Evolutionary conservation across 2,888 invertebrate species (phyloP).

Genomic region (Cheilosia scutellata): DNA sequence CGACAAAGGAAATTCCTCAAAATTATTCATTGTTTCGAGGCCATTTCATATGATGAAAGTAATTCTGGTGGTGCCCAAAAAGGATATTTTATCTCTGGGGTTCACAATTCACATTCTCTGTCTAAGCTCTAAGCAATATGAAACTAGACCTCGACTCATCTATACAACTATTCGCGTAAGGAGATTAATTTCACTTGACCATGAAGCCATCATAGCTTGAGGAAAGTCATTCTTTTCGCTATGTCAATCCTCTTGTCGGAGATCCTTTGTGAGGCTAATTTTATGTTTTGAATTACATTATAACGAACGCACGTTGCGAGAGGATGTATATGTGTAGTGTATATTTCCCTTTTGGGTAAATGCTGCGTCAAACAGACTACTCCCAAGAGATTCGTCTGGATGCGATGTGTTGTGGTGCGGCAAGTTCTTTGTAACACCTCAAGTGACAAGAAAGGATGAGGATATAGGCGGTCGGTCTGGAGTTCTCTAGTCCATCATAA

Average conservation of each 20-base stretch:
- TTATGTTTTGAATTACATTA: slow-evolving; percentile 69
- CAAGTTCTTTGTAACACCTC: slow-evolving; percentile 69
- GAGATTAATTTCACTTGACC: slow-evolving; percentile 71
- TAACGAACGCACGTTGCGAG: slow-evolving; percentile 1
- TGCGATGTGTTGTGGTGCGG: slow-evolving; percentile 1
- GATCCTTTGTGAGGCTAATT: slow-evolving; percentile 67
- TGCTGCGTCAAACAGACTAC: not conserved
- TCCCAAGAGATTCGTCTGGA: slow-evolving; percentile 42
- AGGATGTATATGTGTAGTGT: not conserved
- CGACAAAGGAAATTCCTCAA: slow-evolving; percentile 57
- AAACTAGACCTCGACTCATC: not conserved
- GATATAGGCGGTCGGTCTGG: slow-evolving; percentile 50
- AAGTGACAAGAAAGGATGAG: slow-evolving; percentile 68
- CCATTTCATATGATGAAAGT: slow-evolving; percentile 50
- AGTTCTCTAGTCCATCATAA: slow-evolving; percentile 71
- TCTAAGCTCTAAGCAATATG: slow-evolving; percentile 7
- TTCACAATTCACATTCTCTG: slow-evolving; percentile 8
- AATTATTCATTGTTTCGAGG: slow-evolving; percentile 64
- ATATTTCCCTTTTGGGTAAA: slow-evolving; percentile 21
- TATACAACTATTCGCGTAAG: slow-evolving; percentile 40
- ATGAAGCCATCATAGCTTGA: slow-evolving; percentile 19
- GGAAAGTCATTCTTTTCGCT: slow-evolving; percentile 42
- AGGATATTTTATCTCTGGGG: slow-evolving; percentile 27
- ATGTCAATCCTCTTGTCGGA: slow-evolving; percentile 41
- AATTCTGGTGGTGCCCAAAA: slow-evolving; percentile 18